Evolutionary conservation across 2,797 vertebrate genomes (phyloP).

Genomic region (Oreochromis mossambicus): DNA sequence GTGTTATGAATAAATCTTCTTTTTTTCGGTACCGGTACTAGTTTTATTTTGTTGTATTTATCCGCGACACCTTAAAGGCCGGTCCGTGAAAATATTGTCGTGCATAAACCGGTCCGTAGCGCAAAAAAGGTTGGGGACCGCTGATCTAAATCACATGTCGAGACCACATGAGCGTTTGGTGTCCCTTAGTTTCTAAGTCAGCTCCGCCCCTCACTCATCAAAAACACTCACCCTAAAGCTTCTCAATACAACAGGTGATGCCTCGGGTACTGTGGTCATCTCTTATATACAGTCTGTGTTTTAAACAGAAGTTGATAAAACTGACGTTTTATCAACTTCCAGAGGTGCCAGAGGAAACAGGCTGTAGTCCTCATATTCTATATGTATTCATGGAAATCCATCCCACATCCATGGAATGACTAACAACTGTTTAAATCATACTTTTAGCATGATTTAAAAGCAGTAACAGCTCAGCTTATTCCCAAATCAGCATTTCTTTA

Average conservation of each 20-base stretch:
- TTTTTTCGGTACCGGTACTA: too few relatives aligned
- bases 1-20: too few relatives aligned
- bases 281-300: background rate
- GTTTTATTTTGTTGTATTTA: too few relatives aligned
- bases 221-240: background rate
- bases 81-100: too few relatives aligned
- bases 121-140: too few relatives aligned
- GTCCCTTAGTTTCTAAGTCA: background rate
- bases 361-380: background rate
- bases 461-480: background rate
- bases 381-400: background rate
- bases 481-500: background rate
- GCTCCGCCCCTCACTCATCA: background rate
- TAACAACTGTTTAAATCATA: background rate
- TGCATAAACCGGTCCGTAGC: too few relatives aligned
- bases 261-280: background rate
- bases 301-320: background rate
- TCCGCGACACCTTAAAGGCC: too few relatives aligned
- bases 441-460: background rate
- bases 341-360: accelerated
- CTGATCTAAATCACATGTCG: background rate
- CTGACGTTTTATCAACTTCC: background rate
- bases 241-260: background rate
- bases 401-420: background rate
- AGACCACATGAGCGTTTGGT: background rate